Evolutionary conservation across 2,113 vertebrate species (phyloP).

Genomic region (Upupa epops): DNA sequence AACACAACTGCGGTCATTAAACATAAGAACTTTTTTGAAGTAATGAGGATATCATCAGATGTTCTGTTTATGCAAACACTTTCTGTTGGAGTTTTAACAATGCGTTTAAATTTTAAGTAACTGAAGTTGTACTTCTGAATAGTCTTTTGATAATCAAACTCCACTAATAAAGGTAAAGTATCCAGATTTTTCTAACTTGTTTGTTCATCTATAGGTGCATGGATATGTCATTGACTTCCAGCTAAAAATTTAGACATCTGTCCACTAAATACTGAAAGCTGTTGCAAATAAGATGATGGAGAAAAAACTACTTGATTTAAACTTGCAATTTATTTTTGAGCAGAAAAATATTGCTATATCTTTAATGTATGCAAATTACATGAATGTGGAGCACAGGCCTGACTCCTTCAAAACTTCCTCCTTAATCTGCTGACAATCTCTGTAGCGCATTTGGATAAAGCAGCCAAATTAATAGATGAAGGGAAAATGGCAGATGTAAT

Average conservation of each 20-base stretch:
- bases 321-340: background rate
- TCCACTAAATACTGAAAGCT: background rate
- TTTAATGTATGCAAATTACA: constrained; percentile 23
- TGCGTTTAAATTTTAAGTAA: background rate
- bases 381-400: background rate
- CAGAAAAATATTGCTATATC: background rate
- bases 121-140: background rate
- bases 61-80: background rate
- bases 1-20: background rate
- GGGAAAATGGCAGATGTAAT: background rate
- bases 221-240: background rate
- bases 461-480: background rate
- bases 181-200: background rate
- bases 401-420: background rate
- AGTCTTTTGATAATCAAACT: background rate
- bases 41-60: background rate
- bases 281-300: background rate
- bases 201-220: background rate
- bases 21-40: background rate
- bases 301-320: background rate
- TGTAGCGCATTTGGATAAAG: background rate
- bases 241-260: background rate
- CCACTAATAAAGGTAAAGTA: background rate
- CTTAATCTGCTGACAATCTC: background rate
- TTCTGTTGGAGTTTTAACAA: background rate